These are phyloP conservation scores for Onthophagus taurus DNA, from an alignment of 1,140 invertebrate species.

Conservation along the genomic window DNA sequence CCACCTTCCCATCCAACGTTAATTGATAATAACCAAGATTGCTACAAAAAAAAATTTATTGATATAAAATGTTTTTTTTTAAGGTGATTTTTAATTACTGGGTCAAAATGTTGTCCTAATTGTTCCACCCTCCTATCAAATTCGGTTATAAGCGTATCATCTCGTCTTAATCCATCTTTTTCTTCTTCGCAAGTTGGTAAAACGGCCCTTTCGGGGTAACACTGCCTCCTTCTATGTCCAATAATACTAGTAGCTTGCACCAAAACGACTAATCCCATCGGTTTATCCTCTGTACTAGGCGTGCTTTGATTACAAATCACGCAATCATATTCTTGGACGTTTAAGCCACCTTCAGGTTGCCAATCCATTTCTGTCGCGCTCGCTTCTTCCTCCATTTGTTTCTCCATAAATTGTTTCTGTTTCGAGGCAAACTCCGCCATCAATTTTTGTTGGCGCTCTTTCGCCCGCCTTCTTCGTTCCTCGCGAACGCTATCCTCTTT, in stretches of 20 bases:
- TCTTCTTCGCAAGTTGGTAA: slow-evolving; percentile 62
- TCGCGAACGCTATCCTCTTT: slow-evolving; percentile 67
- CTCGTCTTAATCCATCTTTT: slow-evolving; percentile 40
- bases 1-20: slow-evolving; percentile 89
- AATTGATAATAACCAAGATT: slow-evolving; percentile 74
- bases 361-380: slow-evolving; percentile 51
- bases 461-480: slow-evolving; percentile 70
- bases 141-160: slow-evolving; percentile 52
- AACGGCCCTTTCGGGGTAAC: slow-evolving; percentile 44
- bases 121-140: slow-evolving; percentile 61
- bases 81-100: slow-evolving; percentile 41
- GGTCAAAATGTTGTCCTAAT: slow-evolving; percentile 63
- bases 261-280: slow-evolving; percentile 83
- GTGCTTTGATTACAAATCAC: slow-evolving; percentile 91
- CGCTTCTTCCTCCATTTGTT: slow-evolving; percentile 59
- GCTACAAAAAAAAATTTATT: slow-evolving; percentile 26
- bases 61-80: no score
- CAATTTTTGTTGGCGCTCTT: slow-evolving; percentile 81
- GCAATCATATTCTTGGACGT: slow-evolving; percentile 82
- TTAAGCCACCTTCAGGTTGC: slow-evolving; percentile 51
- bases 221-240: slow-evolving; percentile 56
- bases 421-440: slow-evolving; percentile 88
- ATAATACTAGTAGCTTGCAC: slow-evolving; percentile 77
- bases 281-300: slow-evolving; percentile 72
- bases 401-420: slow-evolving; percentile 86